A percentile compares a stretch with the other conserved stretches of the same genome.
phyloP scores from a whole-genome alignment of 1,140 invertebrate genomes.

The Aethina tumida region DNA sequence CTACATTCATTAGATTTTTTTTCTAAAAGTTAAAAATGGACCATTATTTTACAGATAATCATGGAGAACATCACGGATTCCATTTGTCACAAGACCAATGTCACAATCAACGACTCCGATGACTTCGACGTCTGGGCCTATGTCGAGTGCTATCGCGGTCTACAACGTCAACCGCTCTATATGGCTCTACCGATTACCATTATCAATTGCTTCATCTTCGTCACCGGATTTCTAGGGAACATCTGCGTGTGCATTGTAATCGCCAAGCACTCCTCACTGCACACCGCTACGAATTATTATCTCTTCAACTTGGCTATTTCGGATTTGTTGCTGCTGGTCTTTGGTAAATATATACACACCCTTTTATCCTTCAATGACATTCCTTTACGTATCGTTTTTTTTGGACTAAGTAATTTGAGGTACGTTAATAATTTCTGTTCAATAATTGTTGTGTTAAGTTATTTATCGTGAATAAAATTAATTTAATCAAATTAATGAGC shows the following conservation, averaged over 20 bases:
- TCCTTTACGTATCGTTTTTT: too few relatives aligned
- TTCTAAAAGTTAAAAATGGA: background rate
- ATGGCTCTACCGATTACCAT: constrained; percentile 50
- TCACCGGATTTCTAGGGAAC: constrained; percentile 82
- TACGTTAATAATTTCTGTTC: too few relatives aligned
- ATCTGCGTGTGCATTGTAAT: constrained; percentile 84
- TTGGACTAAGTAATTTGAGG: too few relatives aligned
- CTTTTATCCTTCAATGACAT: too few relatives aligned
- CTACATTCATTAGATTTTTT: too few relatives aligned
- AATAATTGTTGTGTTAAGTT: too few relatives aligned
- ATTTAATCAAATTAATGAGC: too few relatives aligned
- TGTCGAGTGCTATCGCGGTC: constrained; percentile 8
- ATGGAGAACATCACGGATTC: background rate
- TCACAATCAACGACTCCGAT: background rate
- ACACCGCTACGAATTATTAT: constrained; percentile 86
- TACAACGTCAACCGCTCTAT: constrained; percentile 15
- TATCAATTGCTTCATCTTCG: constrained; percentile 69
- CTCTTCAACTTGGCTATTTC: constrained; percentile 78
- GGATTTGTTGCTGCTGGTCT: constrained; percentile 60
- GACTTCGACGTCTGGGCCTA: constrained; percentile 5
- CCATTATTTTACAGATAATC: constrained; percentile 3
- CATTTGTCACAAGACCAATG: background rate
- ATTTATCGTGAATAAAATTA: too few relatives aligned
- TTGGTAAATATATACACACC: constrained; percentile 59
- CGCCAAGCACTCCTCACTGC: constrained; percentile 68